phyloP scores from a whole-genome alignment of 2,888 invertebrate species.

The Escarpia spicata region DNA sequence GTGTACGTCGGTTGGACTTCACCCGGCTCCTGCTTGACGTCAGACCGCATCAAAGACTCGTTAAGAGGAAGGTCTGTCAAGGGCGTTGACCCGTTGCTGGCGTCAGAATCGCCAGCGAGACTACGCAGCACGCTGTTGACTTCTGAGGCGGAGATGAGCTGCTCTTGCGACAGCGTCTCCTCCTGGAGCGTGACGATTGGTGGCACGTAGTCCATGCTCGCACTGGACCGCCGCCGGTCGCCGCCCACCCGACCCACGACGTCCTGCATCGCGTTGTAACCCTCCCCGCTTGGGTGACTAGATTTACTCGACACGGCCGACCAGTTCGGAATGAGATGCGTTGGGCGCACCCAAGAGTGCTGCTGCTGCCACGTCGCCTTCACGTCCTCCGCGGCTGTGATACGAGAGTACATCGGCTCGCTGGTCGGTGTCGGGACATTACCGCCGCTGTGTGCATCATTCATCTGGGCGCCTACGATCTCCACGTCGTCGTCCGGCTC shows the following conservation, averaged over 20 bases:
- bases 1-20: not conserved
- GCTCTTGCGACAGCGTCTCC: not conserved
- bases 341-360: not conserved
- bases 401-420: not conserved
- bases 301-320: not conserved
- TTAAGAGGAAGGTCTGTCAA: not conserved
- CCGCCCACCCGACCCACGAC: not conserved
- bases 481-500: not conserved
- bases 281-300: not conserved
- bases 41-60: not conserved
- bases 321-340: not conserved
- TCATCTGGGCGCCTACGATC: not conserved
- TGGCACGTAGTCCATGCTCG: not conserved
- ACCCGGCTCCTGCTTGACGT: not conserved
- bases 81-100: not conserved
- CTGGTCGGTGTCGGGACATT: not conserved
- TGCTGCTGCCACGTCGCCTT: slow-evolving; percentile 16
- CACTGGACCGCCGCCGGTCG: not conserved
- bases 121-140: not conserved
- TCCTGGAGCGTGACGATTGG: not conserved
- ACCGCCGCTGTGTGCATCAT: not conserved
- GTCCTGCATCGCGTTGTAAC: not conserved
- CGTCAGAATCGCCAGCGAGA: not conserved
- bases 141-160: not conserved
- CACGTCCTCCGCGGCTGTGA: not conserved